Evolutionary conservation across 2,113 vertebrate genomes (phyloP), one percentile per base, ranked within the genome.

Genomic region (Odocoileus virginianus): DNA sequence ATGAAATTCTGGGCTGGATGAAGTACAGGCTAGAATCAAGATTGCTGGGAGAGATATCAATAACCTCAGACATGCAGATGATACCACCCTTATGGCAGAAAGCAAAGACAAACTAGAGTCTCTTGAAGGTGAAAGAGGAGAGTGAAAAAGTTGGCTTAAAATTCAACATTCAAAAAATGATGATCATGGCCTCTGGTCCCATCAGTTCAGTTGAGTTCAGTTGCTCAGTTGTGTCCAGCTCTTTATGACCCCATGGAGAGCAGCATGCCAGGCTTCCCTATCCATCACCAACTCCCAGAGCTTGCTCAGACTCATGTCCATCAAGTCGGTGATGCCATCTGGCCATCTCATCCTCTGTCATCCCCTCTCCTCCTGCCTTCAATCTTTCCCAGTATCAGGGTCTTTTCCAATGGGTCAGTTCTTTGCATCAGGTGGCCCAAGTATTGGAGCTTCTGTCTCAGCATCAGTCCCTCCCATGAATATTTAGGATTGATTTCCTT

Each of bases 311-410:
- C 19, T 71, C 67, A 6, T 71, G 67, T 71, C n/a, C 67, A 12
- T 71, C 19, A 21, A 23, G 67, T 40, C 10, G 0, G n/a, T 71
- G 67, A 71, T 36, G 19, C 10, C 67, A 71, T 36, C 64, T 0
- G 0, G 10, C n/a, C 10, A 71, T 71, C 19, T 71, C 67, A 71
- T 40, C n/a, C 19, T 71, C 10, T 71, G 67, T 71, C 10, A 40
- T 71, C n/a, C 67, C 5, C n/a, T 71, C 67, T 71, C 23, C 10
- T 58, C n/a, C n/a, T 10, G 2, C 67, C n/a, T 71, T 71, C 67
- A 5, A 12, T 12, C 21, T 71, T 71, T 23, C n/a, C 67, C n/a
- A 71, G n/a, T 5, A 71, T 71, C n/a, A 71, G 67, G 19, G n/a
- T 71, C n/a, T 40, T 71, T 71, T 6, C n/a, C n/a, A 71, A 12